Evolutionary conservation across 2,888 invertebrate genomes (phyloP).

Genomic region (Cartodere bifasciata): DNA sequence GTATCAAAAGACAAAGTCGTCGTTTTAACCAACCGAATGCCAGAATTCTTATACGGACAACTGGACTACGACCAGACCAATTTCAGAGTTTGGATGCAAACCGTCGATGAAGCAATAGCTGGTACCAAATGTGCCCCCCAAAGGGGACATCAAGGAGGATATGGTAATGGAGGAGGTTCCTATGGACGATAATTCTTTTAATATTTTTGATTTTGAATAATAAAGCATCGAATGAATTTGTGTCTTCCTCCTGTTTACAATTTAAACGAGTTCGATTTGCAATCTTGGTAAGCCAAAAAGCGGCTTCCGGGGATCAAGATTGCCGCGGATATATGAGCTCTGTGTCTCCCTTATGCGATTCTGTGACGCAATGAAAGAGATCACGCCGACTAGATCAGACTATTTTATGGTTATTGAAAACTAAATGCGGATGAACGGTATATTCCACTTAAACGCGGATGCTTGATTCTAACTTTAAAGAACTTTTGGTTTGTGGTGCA

Average conservation of each 20-base stretch:
- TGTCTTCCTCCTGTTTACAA: too few species aligned
- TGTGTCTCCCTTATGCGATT: slow-evolving; percentile 25
- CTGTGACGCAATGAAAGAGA: slow-evolving; percentile 29
- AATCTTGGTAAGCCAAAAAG: slow-evolving; percentile 38
- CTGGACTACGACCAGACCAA: slow-evolving; percentile 48
- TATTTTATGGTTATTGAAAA: slow-evolving; percentile 34
- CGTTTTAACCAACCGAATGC: slow-evolving; percentile 55
- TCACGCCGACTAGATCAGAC: too few species aligned
- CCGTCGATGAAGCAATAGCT: slow-evolving; percentile 30
- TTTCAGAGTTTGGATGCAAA: slow-evolving; percentile 47
- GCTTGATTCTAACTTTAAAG: too few species aligned
- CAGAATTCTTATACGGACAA: slow-evolving; percentile 49
- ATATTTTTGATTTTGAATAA: too few species aligned
- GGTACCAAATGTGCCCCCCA: slow-evolving; percentile 33
- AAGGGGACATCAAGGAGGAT: slow-evolving; percentile 2
- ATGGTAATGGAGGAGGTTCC: background rate
- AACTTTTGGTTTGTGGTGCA: too few species aligned
- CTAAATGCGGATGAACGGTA: too few species aligned
- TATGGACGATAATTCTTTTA: too few species aligned
- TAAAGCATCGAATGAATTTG: too few species aligned
- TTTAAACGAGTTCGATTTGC: slow-evolving; percentile 32
- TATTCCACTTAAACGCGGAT: too few species aligned
- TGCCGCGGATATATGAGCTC: slow-evolving; percentile 29
- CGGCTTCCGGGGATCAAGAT: slow-evolving; percentile 35
- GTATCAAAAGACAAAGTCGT: slow-evolving; percentile 51